A percentile compares a stretch with the other conserved stretches of the same genome.
These are phyloP conservation scores for Ailuropoda melanoleuca DNA, from an alignment of 2,113 vertebrate species.

Conservation along the genomic window DNA sequence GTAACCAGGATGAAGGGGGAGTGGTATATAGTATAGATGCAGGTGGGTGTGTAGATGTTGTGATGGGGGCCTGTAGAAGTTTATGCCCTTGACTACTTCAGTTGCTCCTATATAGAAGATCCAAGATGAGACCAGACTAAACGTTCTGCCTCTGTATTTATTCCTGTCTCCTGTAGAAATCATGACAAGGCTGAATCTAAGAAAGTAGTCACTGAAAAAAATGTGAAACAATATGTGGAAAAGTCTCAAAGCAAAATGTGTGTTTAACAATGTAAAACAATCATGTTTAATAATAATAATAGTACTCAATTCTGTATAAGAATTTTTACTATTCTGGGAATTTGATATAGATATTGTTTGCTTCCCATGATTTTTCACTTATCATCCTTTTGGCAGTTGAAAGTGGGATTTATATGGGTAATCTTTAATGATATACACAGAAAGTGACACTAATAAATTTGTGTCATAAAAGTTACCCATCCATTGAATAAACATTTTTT, in stretches of 20 bases:
- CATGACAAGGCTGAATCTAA: background rate
- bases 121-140: background rate
- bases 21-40: background rate
- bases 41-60: background rate
- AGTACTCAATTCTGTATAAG: background rate
- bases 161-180: background rate
- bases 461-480: background rate
- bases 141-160: background rate
- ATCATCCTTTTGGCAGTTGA: background rate
- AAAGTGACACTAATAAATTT: background rate
- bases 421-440: background rate
- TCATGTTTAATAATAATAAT: background rate
- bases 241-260: background rate
- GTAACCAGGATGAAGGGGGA: background rate
- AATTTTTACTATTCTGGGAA: background rate
- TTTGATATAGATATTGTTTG: background rate
- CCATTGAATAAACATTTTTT: background rate
- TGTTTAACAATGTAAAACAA: background rate
- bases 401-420: background rate
- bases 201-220: background rate
- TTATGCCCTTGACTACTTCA: background rate
- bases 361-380: background rate
- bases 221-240: background rate
- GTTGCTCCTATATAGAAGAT: background rate
- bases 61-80: background rate